Conservation (phyloP, 2,113 vertebrate species). For the Heterotis niloticus region DNA sequence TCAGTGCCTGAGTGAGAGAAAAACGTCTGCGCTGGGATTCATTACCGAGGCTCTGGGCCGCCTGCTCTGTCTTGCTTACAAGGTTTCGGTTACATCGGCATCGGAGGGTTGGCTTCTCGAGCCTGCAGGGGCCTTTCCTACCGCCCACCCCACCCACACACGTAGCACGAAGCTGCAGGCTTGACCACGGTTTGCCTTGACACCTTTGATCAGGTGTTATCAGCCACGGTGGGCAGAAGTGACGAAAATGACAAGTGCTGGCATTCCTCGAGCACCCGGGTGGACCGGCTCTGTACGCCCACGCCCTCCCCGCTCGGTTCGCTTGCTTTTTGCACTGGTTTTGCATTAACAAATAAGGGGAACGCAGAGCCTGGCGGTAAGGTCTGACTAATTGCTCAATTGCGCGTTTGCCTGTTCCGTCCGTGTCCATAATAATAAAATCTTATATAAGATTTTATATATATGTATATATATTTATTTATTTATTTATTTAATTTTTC, state of each 20-base stretch:
- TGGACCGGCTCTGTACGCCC: background rate
- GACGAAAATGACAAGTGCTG: background rate
- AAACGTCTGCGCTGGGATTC: slow-evolving; percentile 54
- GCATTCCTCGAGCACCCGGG: background rate
- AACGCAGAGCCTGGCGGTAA: slow-evolving; percentile 17
- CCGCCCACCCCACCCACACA: background rate
- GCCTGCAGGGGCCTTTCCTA: background rate
- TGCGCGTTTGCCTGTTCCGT: slow-evolving; percentile 36
- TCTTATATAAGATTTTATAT: slow-evolving; percentile 17
- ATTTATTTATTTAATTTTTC: slow-evolving; percentile 26
- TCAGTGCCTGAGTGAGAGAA: slow-evolving; percentile 13
- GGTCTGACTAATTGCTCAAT: slow-evolving; percentile 57
- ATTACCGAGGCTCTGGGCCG: slow-evolving; percentile 52
- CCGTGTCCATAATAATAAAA: slow-evolving; percentile 39
- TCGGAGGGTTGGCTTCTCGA: background rate
- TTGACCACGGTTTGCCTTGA: slow-evolving; percentile 4
- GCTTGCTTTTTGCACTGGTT: no score
- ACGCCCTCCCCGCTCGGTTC: background rate
- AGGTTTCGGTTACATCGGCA: slow-evolving; percentile 42
- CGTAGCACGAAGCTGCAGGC: background rate
- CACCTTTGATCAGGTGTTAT: slow-evolving; percentile 12
- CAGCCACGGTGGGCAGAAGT: background rate
- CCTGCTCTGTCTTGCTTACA: slow-evolving; percentile 55
- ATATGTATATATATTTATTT: slow-evolving; percentile 21
- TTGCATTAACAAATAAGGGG: no score